These are phyloP conservation scores for Poeciliopsis turneri DNA, from an alignment of 2,797 vertebrate genomes.

Conservation along the genomic window DNA sequence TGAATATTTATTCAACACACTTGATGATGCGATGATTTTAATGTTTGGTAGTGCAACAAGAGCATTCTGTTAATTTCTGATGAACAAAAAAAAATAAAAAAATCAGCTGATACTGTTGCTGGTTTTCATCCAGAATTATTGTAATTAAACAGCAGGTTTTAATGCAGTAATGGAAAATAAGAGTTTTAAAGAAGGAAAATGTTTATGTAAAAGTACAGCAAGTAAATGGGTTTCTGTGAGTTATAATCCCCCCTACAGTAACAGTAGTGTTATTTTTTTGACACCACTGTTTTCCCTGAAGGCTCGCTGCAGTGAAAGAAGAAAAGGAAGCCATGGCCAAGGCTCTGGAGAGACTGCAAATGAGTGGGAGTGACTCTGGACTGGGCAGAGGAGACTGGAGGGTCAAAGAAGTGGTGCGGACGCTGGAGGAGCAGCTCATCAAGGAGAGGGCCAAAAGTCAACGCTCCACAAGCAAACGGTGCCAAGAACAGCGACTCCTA, in stretches of 20 bases:
- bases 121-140: not conserved
- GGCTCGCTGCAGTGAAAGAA: slow-evolving; percentile 80
- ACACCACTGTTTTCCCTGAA: slow-evolving; percentile 44
- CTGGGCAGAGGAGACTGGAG: slow-evolving; percentile 78
- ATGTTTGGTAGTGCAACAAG: no score
- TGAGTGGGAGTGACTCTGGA: slow-evolving; percentile 58
- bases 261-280: not conserved
- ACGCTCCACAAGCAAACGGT: slow-evolving; percentile 77
- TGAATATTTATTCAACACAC: no score
- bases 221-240: no score
- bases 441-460: slow-evolving; percentile 85
- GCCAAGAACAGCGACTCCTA: slow-evolving; percentile 86
- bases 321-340: slow-evolving; percentile 86
- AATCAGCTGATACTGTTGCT: not conserved
- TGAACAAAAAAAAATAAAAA: no score
- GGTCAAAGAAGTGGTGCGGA: slow-evolving; percentile 79
- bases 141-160: no score
- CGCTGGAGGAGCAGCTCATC: slow-evolving; percentile 87
- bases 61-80: no score
- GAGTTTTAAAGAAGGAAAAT: no score
- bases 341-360: slow-evolving; percentile 79
- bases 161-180: no score
- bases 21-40: no score
- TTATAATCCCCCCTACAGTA: no score
- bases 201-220: no score